Percentiles rank a stretch among this genome's conserved stretches.
These are phyloP conservation scores for Ochlodes sylvanus DNA, from an alignment of 2,888 invertebrate genomes.

Conservation along the genomic window DNA sequence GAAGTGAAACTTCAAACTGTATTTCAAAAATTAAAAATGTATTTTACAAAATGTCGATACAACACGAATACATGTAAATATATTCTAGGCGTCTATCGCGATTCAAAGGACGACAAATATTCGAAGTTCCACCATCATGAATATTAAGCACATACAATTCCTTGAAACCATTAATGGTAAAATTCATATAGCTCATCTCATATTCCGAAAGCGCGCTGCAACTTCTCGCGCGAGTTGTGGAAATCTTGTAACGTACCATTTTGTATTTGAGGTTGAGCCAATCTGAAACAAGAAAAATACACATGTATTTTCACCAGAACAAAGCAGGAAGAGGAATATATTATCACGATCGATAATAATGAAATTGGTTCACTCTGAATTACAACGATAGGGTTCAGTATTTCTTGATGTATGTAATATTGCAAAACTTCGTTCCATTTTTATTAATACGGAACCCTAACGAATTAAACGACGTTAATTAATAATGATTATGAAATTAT, in stretches of 20 bases:
- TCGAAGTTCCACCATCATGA: slow-evolving; percentile 13
- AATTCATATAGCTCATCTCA: slow-evolving; percentile 22
- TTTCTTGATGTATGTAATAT: no score
- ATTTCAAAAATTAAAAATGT: no score
- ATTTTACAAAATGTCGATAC: neutral
- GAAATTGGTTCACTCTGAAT: no score
- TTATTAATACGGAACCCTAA: no score
- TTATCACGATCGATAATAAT: no score
- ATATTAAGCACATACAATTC: slow-evolving; percentile 19
- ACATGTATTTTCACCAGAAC: neutral
- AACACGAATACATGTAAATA: neutral
- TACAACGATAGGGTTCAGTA: no score
- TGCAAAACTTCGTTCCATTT: no score
- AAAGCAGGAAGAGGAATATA: no score
- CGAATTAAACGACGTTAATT: no score
- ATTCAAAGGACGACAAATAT: neutral
- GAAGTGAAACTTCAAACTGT: no score
- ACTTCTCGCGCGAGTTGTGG: slow-evolving; percentile 10
- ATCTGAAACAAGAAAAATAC: slow-evolving; percentile 30
- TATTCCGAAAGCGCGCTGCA: slow-evolving; percentile 8
- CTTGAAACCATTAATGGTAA: slow-evolving; percentile 25
- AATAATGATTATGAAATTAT: no score
- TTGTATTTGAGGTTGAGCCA: slow-evolving; percentile 16
- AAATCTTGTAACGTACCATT: slow-evolving; percentile 25
- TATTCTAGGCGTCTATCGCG: neutral